Percentiles rank a stretch among this genome's conserved stretches.
Conservation (phyloP, 2,113 vertebrate genomes). For the Pavo muticus region DNA sequence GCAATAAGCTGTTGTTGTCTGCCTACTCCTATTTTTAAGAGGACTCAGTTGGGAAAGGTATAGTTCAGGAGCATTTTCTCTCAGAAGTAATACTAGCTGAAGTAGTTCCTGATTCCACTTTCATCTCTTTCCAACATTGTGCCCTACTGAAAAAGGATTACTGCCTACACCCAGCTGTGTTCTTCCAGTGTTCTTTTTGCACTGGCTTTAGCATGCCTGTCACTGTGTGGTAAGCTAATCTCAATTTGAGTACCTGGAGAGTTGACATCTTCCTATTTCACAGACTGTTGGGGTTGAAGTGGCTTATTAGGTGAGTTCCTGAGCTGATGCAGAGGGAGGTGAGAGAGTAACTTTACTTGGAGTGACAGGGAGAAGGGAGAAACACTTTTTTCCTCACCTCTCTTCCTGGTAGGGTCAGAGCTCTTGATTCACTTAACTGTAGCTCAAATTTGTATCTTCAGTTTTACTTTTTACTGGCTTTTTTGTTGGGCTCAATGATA, state of each 20-base stretch:
- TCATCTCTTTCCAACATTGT: background rate
- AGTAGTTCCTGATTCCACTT: background rate
- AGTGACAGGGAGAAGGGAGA: background rate
- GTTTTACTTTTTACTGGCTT: background rate
- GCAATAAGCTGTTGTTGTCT: background rate
- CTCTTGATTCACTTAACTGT: background rate
- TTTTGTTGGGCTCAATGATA: background rate
- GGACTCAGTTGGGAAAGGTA: background rate
- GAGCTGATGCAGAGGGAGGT: background rate
- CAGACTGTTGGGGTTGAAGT: background rate
- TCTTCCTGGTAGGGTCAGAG: background rate
- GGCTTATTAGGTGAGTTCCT: background rate
- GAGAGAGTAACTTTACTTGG: background rate
- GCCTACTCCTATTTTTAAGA: background rate
- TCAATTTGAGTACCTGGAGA: background rate
- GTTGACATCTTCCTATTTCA: background rate
- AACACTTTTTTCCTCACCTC: background rate
- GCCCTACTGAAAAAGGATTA: background rate
- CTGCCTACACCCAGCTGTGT: background rate
- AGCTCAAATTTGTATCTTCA: background rate
- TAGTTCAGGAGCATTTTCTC: background rate
- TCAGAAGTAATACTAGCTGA: background rate
- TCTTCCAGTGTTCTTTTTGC: background rate
- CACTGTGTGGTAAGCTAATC: background rate
- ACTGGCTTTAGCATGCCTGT: background rate